phyloP scores from a whole-genome alignment of 2,888 invertebrate species.

The Athetis lepigone region DNA sequence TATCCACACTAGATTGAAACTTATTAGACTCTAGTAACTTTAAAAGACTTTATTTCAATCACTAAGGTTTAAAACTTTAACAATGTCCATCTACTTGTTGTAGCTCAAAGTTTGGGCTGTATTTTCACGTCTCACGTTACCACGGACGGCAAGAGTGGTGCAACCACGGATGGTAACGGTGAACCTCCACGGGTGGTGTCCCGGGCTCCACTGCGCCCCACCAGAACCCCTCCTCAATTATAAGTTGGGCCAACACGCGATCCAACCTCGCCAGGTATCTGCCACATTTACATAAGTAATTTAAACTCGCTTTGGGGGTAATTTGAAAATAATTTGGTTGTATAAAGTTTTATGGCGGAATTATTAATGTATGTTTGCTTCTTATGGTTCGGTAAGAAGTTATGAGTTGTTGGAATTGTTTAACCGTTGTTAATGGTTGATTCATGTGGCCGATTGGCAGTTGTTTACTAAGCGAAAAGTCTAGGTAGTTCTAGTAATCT shows the following conservation, averaged over 20 bases:
- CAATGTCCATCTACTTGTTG: slow-evolving; percentile 5
- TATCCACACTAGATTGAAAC: slow-evolving; percentile 11
- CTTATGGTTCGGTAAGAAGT: slow-evolving; percentile 26
- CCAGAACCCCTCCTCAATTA: slow-evolving; percentile 54
- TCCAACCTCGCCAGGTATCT: slow-evolving; percentile 58
- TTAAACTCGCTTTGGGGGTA: slow-evolving; percentile 62
- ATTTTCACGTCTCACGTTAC: slow-evolving; percentile 13
- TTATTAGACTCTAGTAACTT: not conserved
- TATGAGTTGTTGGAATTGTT: slow-evolving; percentile 13
- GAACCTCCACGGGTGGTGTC: slow-evolving; percentile 51
- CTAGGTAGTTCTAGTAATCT: no score
- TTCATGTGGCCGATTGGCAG: not conserved
- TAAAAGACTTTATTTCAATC: slow-evolving; percentile 11
- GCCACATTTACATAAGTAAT: slow-evolving; percentile 66
- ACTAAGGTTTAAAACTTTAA: slow-evolving; percentile 18
- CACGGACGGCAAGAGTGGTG: slow-evolving; percentile 13
- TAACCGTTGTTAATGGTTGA: not conserved
- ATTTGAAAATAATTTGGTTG: slow-evolving; percentile 63
- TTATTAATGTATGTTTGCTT: slow-evolving; percentile 37
- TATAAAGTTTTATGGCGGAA: slow-evolving; percentile 60
- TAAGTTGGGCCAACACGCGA: slow-evolving; percentile 53
- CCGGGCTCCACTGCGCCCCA: slow-evolving; percentile 57
- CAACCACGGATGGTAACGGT: slow-evolving; percentile 27
- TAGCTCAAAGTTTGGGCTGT: slow-evolving; percentile 23
- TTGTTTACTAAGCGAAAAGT: no score